Base-by-base conservation (phyloP, 1,140 invertebrate species). In the Ctenoplectra terminalis region DNA sequence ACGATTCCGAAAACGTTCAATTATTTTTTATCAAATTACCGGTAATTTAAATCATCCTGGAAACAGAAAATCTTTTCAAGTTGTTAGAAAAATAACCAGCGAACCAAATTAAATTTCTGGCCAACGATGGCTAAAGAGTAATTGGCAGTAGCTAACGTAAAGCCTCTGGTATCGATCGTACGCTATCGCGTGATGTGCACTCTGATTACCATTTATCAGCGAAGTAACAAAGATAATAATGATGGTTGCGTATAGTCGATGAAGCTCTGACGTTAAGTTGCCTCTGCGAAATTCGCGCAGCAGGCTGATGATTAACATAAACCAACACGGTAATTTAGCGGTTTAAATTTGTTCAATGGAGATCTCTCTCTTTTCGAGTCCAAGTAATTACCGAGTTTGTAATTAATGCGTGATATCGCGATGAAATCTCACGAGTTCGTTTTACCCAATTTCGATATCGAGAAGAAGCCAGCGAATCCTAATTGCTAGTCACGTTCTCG, bases 341-440 rank as follows among this genome's bases (percentile, higher is more conserved):
- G 29, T 50, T 58, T 48, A 26, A 56, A 58, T 43, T 54, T 37
- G 67, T 63, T 11, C 74, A 74, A 79, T 61, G 64, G 46, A 46
- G 11, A 23, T 34, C 48, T 43, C 66, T 50, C n/a, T 31, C 60
- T 70, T 81, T 70, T 31, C 54, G 63, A 80, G 64, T 31, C 9
- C 56, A 31, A 67, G 61, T 81, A 85, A 85, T 85, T 84, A 84
- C 46, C 26, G 61, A 37, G 43, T 34, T 66, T 34, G 83, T 79
- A 86, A 86, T 86, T 86, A 85, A 81, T 69, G 66, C 83, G 37
- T 26, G 43, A 17, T 50, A 50, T 48, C 37, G 20, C 54, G n/a
- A 29, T 13, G 54, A 23, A 46, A 70, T 66, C 77, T 43, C 29
- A 26, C 52, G 77, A 37, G 34, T 69, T 34, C 72, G 54, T 76